These are phyloP conservation scores for Cheilosia soror DNA, from an alignment of 2,888 invertebrate genomes.

Conservation along the genomic window DNA sequence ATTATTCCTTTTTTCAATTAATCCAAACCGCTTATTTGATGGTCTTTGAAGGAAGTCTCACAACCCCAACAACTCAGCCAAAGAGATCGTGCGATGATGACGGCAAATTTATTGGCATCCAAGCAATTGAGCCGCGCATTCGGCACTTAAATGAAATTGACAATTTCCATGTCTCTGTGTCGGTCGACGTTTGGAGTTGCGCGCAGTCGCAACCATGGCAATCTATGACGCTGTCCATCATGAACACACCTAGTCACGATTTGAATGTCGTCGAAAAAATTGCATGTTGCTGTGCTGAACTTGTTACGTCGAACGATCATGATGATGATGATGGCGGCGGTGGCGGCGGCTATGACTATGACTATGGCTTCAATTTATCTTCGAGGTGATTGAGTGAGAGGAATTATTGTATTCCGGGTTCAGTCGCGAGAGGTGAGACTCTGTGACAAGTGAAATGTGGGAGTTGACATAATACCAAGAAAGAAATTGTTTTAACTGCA, in stretches of 20 bases:
- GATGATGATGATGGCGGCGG: constrained; percentile 28
- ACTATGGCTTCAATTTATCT: constrained; percentile 41
- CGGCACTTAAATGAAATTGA: constrained; percentile 67
- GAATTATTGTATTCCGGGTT: constrained; percentile 54
- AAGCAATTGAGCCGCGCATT: constrained; percentile 59
- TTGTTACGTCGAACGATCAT: constrained; percentile 62
- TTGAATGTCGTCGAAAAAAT: constrained; percentile 64
- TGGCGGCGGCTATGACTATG: neutral
- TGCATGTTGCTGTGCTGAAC: constrained; percentile 48
- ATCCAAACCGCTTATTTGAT: constrained; percentile 33
- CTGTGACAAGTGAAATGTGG: constrained; percentile 52
- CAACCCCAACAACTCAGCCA: neutral
- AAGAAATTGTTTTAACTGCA: constrained; percentile 3
- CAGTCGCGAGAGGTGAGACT: constrained; percentile 35
- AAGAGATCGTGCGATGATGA: constrained; percentile 68
- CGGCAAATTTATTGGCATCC: constrained; percentile 66
- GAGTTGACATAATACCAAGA: constrained; percentile 15
- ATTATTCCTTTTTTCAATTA: constrained; percentile 19
- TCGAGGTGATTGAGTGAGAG: constrained; percentile 44
- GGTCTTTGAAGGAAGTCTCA: constrained; percentile 33
- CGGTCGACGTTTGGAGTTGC: constrained; percentile 8
- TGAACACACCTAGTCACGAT: constrained; percentile 75
- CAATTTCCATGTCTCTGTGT: constrained; percentile 40
- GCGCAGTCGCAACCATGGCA: constrained; percentile 58
- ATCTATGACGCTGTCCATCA: constrained; percentile 71